phyloP scores from a whole-genome alignment of 2,113 vertebrate species.

The Daphoenositta chrysoptera region DNA sequence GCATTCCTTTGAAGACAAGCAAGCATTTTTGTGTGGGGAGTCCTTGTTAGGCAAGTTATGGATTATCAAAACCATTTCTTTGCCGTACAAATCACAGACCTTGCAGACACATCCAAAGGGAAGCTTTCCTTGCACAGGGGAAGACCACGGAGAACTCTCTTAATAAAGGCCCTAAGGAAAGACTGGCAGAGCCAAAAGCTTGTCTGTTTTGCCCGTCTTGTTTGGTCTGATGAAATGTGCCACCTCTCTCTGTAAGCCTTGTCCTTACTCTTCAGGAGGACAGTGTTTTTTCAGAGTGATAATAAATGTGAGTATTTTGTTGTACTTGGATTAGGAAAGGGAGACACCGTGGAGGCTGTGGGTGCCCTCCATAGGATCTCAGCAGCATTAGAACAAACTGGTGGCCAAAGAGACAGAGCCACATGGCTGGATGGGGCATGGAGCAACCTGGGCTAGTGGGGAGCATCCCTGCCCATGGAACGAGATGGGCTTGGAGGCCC shows the following conservation, averaged over 20 bases:
- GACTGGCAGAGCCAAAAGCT: background rate
- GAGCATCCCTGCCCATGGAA: background rate
- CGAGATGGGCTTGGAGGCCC: background rate
- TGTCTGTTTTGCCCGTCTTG: background rate
- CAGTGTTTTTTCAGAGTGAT: background rate
- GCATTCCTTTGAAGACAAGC: background rate
- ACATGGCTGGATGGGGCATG: background rate
- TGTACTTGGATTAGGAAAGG: background rate
- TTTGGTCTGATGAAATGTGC: background rate
- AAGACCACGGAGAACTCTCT: background rate
- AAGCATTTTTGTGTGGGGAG: background rate
- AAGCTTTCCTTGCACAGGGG: background rate
- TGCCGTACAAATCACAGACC: background rate
- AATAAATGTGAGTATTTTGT: background rate
- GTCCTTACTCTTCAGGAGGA: background rate
- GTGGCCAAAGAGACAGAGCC: background rate
- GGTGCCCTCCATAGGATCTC: background rate
- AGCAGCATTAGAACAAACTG: background rate
- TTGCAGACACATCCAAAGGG: accelerated
- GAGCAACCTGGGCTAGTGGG: background rate
- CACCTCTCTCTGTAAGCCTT: background rate
- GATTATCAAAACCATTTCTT: background rate
- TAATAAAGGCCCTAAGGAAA: background rate
- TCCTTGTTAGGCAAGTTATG: background rate
- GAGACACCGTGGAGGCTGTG: background rate